phyloP scores from a whole-genome alignment of 2,888 invertebrate species.

The Drosophila meridionalis region DNA sequence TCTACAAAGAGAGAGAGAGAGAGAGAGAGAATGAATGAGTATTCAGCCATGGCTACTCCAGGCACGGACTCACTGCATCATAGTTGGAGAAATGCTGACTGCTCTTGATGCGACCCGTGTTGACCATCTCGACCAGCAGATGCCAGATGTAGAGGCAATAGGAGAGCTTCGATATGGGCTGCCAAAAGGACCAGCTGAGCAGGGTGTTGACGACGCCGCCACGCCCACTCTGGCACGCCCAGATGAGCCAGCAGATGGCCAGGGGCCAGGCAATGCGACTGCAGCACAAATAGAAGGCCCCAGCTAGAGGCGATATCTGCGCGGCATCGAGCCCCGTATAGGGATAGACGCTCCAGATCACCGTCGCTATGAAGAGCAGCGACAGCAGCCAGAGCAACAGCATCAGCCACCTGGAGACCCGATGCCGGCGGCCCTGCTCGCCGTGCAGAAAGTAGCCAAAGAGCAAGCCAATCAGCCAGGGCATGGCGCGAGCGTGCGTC shows the following conservation, averaged over 20 bases:
- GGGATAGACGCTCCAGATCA: constrained; percentile 70
- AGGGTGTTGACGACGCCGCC: constrained; percentile 75
- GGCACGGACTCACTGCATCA: constrained; percentile 61
- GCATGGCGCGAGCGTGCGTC: constrained; percentile 71
- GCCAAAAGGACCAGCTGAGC: constrained; percentile 79
- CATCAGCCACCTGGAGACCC: constrained; percentile 23
- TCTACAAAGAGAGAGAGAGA: constrained; percentile 35
- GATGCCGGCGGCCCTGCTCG: constrained; percentile 40
- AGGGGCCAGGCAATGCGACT: constrained; percentile 82
- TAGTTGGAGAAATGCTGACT: constrained; percentile 76
- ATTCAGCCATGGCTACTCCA: neutral
- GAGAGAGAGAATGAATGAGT: neutral
- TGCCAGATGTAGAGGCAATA: constrained; percentile 82
- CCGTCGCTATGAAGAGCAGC: constrained; percentile 46
- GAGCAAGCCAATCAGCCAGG: constrained; percentile 79
- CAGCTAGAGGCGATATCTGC: constrained; percentile 38
- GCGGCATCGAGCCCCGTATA: constrained; percentile 33
- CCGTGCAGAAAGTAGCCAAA: constrained; percentile 73
- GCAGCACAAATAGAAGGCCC: constrained; percentile 53
- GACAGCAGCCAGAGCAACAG: constrained; percentile 64
- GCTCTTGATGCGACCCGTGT: constrained; percentile 60
- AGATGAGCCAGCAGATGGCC: constrained; percentile 81
- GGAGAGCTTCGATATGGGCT: constrained; percentile 77
- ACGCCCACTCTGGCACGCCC: constrained; percentile 77
- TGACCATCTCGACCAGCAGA: constrained; percentile 65